Base-by-base conservation (phyloP, 35 echinoderm and acorn worm genomes). In the Eucidaris tribuloides region DNA sequence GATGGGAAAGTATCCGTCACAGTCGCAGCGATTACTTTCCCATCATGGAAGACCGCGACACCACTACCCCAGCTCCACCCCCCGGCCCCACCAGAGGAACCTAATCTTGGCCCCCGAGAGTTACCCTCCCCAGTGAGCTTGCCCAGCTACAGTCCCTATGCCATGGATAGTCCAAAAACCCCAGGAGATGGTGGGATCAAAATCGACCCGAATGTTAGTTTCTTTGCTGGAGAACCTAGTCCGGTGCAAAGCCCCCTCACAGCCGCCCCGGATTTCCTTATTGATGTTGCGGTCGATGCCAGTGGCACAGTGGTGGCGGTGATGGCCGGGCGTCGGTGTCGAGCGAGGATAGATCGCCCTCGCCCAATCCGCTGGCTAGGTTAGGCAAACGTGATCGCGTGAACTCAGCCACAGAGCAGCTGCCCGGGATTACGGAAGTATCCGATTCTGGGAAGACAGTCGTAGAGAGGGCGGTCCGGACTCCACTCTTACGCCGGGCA, bases 1-100 rank as follows among this genome's bases (percentile, higher is more conserved):
- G 94, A 18, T 97, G 94, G 94, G 89, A 97, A 46, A 92, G 94
- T 30, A 83, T 89, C 5, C 81, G 94, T 42, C 85, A 92, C 38
- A 84, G 71, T 31, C 81, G 94, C 22, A 68, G 60, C 3, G 89
- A 92, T 17, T 83, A 85, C 71, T 97, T 92, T 58, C 94, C 94
- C 7, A 83, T 97, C 32, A 28, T 88, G 33, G 82, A 83, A 35
- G 94, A 92, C n/a, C 82, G 85, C 18, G 56, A 92, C 0, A 79
- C 71, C 34, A 83, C 24, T 44, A 15, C n/a, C 24, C 18, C 41
- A n/a, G 44, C 36, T 5, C 13, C 3, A 3, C 68, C 44, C 11
- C 68, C 68, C 2, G n/a, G 37, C 44, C 41, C 34, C 68, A 0
- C 37, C 37, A 6, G 68, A 74, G 68, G 68, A 74, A 36, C 44